phyloP scores from a whole-genome alignment of 37 sponge, comb jelly and placozoan genomes.

The Halichondria panicea region DNA sequence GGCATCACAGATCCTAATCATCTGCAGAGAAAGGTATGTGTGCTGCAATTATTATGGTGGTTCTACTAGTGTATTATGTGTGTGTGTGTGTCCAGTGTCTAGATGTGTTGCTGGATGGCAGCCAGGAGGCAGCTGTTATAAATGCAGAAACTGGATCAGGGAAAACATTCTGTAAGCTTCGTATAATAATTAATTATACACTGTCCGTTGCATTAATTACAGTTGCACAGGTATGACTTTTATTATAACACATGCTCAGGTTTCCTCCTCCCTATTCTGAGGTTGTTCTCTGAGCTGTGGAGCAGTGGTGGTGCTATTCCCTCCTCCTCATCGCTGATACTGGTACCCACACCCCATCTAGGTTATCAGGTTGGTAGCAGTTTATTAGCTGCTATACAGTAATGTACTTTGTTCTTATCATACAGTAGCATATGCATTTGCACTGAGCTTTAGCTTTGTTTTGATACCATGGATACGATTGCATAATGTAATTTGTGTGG shows the following conservation, averaged over 20 bases:
- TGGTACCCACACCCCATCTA: slow-evolving; percentile 83
- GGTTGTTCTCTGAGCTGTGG: slow-evolving; percentile 4
- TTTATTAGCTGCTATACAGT: not conserved
- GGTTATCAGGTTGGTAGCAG: slow-evolving; percentile 65
- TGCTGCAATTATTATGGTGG: not conserved
- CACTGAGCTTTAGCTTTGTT: no score
- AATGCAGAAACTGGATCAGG: slow-evolving; percentile 92
- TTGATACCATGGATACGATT: no score
- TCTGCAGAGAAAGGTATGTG: slow-evolving; percentile 34
- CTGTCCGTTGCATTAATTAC: not conserved
- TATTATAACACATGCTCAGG: slow-evolving; percentile 40
- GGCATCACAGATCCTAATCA: slow-evolving; percentile 22
- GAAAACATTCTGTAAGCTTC: slow-evolving; percentile 79
- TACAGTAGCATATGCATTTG: no score
- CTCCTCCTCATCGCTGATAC: slow-evolving; percentile 38
- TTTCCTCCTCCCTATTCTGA: slow-evolving; percentile 59
- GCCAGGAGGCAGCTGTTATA: slow-evolving; percentile 39
- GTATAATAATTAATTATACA: not conserved
- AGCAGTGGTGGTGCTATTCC: not conserved
- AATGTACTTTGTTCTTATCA: not conserved
- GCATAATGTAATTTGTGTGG: no score
- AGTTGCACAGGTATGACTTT: not conserved
- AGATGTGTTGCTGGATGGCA: slow-evolving; percentile 37
- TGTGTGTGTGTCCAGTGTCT: slow-evolving; percentile 44
- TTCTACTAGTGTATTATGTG: not conserved